These are phyloP conservation scores for Eilema caniola DNA, from an alignment of 2,888 invertebrate genomes.

Conservation along the genomic window DNA sequence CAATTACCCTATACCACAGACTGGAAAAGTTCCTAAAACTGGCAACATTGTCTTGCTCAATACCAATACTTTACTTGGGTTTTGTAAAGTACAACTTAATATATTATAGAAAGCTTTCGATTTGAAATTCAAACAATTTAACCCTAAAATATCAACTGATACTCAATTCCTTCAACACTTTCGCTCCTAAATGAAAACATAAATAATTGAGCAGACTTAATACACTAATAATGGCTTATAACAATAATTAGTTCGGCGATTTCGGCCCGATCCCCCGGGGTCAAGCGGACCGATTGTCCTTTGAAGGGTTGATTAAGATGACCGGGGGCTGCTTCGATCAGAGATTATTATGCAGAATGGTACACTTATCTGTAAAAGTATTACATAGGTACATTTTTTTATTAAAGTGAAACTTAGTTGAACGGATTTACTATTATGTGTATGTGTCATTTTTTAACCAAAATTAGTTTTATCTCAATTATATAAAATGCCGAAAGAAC, in stretches of 20 bases:
- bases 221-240: conserved; percentile 79
- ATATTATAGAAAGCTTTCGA: neutral
- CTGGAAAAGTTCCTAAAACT: neutral
- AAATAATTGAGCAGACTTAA: conserved; percentile 72
- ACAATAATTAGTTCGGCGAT: conserved; percentile 82
- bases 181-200: conserved; percentile 62
- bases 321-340: conserved; percentile 67
- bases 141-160: neutral
- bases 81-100: neutral
- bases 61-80: neutral
- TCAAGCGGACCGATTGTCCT: conserved; percentile 82
- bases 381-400: neutral
- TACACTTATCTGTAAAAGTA: neutral
- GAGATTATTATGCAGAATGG: conserved; percentile 37
- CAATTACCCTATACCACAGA: neutral
- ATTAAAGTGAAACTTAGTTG: neutral
- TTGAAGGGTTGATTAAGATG: conserved; percentile 86
- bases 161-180: conserved; percentile 18
- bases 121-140: neutral
- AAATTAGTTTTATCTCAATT: no score
- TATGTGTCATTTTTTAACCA: no score
- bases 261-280: conserved; percentile 68
- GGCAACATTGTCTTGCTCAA: no score
- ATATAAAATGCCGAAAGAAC: no score
- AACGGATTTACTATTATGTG: no score